Base-by-base conservation (phyloP, 1,140 invertebrate species). In the Lanistes nyassanus region DNA sequence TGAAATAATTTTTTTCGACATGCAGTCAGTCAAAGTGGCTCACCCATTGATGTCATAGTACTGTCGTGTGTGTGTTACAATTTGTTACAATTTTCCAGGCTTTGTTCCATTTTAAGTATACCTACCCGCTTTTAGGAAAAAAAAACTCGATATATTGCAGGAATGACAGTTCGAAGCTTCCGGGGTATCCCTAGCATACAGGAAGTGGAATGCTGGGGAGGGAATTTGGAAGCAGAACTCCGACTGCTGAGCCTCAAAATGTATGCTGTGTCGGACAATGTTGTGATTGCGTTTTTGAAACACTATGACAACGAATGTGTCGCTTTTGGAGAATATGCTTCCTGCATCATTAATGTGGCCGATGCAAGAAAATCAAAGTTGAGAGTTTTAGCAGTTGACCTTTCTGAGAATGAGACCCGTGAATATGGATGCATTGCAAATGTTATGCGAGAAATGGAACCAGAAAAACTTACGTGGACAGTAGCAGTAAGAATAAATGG, bases 121-220 rank as follows among this genome's bases (percentile, higher is more conserved):
- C n/a, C n/a, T n/a, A n/a, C n/a, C n/a, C n/a, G n/a, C n/a, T n/a
- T n/a, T n/a, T n/a, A 47, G 19, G 42, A 47, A 47, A 47, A 16
- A 47, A 16, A 47, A 47, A 47, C 1, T 5, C 56, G 56, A 3
- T 11, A 9, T 65, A 34, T 69, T 69, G 9, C 67, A 69, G 67
- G 67, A 31, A 53, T 69, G 26, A 69, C 42, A 42, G 37, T 42
- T 53, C 67, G 67, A 6, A 31, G 34, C 55, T 72, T 62, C 55
- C 70, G 70, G 2, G 70, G 70, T 11, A n/a, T 72, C 60, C 37
- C 56, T 21, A 72, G 70, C 56, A 39, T 72, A 60, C 70, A 72
- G 70, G 70, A 72, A 72, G 70, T 72, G 56, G 70, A 72, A 42
- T 72, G 70, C n/a, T 72, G 55, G 56, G 70, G 70, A 19, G 70